A percentile compares a stretch with the other conserved stretches of the same genome.
These are phyloP conservation scores for Actenoides hombroni DNA, from an alignment of 2,113 vertebrate genomes.

Conservation along the genomic window DNA sequence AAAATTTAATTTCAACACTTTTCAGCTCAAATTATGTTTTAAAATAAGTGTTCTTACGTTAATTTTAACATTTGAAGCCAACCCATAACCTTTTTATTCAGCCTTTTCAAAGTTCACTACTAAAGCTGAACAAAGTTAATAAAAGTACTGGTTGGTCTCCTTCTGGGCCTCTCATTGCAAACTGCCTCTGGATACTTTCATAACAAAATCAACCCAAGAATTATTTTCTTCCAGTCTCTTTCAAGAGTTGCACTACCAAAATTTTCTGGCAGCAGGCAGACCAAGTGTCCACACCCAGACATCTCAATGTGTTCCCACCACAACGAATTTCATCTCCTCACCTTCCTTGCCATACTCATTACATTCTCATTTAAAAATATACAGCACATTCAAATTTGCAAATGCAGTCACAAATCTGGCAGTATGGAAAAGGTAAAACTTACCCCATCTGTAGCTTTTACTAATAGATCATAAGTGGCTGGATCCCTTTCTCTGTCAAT, in stretches of 20 bases:
- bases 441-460: constrained; percentile 91
- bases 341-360: neutral
- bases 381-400: neutral
- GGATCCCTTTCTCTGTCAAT: constrained; percentile 86
- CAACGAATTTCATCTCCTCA: neutral
- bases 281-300: neutral
- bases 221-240: neutral
- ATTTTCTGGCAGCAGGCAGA: neutral
- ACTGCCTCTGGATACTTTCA: neutral
- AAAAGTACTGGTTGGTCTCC: accelerated
- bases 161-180: neutral
- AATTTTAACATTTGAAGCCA: neutral
- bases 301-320: neutral
- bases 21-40: neutral
- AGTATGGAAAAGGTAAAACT: constrained; percentile 14
- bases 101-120: neutral
- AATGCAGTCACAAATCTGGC: neutral
- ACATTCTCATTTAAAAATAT: neutral
- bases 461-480: constrained; percentile 81
- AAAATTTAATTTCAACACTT: neutral
- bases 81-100: neutral
- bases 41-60: neutral
- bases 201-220: neutral
- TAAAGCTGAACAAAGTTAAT: neutral
- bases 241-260: neutral